phyloP scores from a whole-genome alignment of 2,888 invertebrate genomes.

The Apocheima hispidaria region DNA sequence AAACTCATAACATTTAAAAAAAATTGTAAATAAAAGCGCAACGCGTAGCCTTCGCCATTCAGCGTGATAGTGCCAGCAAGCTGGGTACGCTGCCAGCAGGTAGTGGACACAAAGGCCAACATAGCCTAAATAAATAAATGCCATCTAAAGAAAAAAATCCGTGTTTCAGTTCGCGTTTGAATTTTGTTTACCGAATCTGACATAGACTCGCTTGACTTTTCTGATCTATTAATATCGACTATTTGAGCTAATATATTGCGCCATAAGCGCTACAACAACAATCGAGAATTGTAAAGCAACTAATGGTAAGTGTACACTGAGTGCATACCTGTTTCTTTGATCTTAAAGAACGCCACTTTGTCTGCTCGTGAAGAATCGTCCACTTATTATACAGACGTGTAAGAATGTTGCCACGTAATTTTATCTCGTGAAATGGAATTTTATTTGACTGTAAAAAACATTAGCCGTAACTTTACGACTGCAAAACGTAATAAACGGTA shows the following conservation, averaged over 20 bases:
- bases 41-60: no score
- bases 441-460: constrained; percentile 41
- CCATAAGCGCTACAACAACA: not conserved
- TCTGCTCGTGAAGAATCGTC: constrained; percentile 54
- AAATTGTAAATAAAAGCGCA: no score
- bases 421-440: constrained; percentile 43
- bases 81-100: no score
- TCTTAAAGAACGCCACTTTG: constrained; percentile 29
- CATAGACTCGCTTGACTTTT: not conserved
- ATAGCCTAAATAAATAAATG: no score
- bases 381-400: constrained; percentile 60
- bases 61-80: no score
- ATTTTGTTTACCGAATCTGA: no score
- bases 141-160: no score
- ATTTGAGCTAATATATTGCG: not conserved
- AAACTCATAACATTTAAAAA: no score
- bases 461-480: constrained; percentile 28
- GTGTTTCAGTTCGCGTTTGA: no score
- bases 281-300: not conserved
- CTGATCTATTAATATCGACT: not conserved
- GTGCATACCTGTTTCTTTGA: constrained; percentile 14
- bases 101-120: no score
- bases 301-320: not conserved
- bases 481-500: constrained; percentile 6
- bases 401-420: constrained; percentile 57